phyloP scores from a whole-genome alignment of 2,113 vertebrate genomes.

The Thryonomys swinderianus region DNA sequence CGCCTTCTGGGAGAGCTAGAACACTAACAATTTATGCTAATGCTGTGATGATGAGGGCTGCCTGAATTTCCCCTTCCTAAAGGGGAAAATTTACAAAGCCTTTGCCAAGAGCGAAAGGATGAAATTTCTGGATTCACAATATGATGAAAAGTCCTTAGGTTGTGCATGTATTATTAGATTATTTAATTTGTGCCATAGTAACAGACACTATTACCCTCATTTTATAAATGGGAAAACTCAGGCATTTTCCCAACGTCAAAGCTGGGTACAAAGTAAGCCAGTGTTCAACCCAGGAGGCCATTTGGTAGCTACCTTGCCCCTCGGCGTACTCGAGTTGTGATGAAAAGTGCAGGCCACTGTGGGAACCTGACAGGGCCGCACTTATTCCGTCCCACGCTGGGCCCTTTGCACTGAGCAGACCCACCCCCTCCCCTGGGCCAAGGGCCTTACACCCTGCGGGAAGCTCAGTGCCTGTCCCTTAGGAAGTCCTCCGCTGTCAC shows the following conservation, averaged over 20 bases:
- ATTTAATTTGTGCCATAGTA: neutral
- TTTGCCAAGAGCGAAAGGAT: neutral
- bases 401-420: neutral
- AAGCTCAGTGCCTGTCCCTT: neutral
- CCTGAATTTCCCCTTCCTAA: neutral
- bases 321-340: neutral
- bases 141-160: neutral
- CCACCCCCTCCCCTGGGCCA: neutral
- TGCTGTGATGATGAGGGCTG: neutral
- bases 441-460: accelerated
- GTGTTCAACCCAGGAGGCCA: accelerated
- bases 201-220: neutral
- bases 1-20: neutral
- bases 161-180: neutral
- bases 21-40: neutral
- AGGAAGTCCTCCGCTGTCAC: accelerated
- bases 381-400: neutral
- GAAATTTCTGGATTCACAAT: neutral
- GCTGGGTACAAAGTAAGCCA: accelerated
- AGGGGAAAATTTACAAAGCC: neutral
- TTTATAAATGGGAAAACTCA: neutral
- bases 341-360: accelerated
- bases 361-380: neutral
- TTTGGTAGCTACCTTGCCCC: neutral
- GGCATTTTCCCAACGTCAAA: accelerated